Evolutionary conservation across 1,140 invertebrate genomes (phyloP).

Genomic region (Agraylea sexmaculata): DNA sequence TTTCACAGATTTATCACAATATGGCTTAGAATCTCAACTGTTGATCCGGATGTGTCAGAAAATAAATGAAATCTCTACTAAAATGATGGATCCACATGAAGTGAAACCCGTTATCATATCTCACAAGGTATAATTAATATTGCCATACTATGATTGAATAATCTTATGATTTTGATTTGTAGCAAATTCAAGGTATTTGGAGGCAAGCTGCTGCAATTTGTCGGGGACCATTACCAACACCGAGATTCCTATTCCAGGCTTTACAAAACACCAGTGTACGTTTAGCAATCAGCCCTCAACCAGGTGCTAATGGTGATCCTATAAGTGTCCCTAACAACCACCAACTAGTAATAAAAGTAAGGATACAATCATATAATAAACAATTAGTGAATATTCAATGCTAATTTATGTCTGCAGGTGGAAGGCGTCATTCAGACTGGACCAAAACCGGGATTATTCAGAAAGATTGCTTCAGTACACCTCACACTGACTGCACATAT

Average conservation of each 20-base stretch:
- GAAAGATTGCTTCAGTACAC: slow-evolving; percentile 52
- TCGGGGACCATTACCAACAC: slow-evolving; percentile 56
- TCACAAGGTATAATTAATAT: slow-evolving; percentile 30
- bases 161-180: slow-evolving; percentile 20
- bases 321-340: slow-evolving; percentile 28
- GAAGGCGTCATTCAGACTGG: slow-evolving; percentile 75
- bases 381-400: not conserved
- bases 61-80: slow-evolving; percentile 26
- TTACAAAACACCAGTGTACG: slow-evolving; percentile 72
- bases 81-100: slow-evolving; percentile 22
- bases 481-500: slow-evolving; percentile 52
- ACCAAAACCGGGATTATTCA: slow-evolving; percentile 46
- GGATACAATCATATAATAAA: not conserved
- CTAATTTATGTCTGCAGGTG: slow-evolving; percentile 26
- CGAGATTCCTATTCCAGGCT: slow-evolving; percentile 81
- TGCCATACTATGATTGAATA: not conserved
- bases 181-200: slow-evolving; percentile 61
- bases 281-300: slow-evolving; percentile 74
- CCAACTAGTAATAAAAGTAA: slow-evolving; percentile 64
- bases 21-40: slow-evolving; percentile 28
- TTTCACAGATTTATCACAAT: slow-evolving; percentile 16
- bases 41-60: slow-evolving; percentile 29
- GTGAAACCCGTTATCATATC: slow-evolving; percentile 30
- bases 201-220: slow-evolving; percentile 54
- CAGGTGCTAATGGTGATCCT: slow-evolving; percentile 57